Evolutionary conservation across 1,140 invertebrate species (phyloP).

Genomic region (Lethocerus indicus): DNA sequence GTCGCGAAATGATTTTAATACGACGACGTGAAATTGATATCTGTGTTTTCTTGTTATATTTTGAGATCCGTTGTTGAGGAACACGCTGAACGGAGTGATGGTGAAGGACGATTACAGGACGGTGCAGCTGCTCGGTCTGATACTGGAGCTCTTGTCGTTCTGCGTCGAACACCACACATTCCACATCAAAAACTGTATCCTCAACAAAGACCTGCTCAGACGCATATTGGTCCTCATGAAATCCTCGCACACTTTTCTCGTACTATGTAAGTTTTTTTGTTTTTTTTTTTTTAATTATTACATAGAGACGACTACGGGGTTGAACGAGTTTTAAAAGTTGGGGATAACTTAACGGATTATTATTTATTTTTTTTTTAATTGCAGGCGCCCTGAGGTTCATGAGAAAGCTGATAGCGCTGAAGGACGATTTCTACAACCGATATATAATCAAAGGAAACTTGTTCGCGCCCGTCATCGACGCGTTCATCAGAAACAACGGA

Average conservation of each 20-base stretch:
- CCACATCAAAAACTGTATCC: constrained; percentile 95
- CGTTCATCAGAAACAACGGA: constrained; percentile 90
- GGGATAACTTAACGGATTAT: not conserved
- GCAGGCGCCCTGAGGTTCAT: constrained; percentile 81
- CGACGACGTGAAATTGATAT: not conserved
- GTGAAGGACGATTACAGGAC: constrained; percentile 89
- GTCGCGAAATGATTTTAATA: not conserved
- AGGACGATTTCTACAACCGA: constrained; percentile 96
- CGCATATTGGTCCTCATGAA: constrained; percentile 92
- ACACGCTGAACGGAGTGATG: constrained; percentile 74
- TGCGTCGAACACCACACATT: constrained; percentile 99
- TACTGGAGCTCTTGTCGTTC: constrained; percentile 92
- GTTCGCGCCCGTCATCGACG: constrained; percentile 90
- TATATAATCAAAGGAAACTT: constrained; percentile 93
- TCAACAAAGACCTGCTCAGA: constrained; percentile 90
- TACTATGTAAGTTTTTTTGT: constrained; percentile 50
- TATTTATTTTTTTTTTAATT: constrained; percentile 17
- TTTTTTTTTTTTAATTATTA: constrained; percentile 1
- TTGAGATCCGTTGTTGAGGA: constrained; percentile 70
- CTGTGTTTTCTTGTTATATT: constrained; percentile 15
- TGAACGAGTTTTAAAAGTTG: not conserved
- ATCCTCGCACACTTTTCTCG: constrained; percentile 94
- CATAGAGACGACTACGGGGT: not conserved
- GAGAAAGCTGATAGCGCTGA: constrained; percentile 90
- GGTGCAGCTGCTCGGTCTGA: constrained; percentile 84